phyloP scores from a whole-genome alignment of 2,888 invertebrate genomes.

The Scelioninae gen. 1 region DNA sequence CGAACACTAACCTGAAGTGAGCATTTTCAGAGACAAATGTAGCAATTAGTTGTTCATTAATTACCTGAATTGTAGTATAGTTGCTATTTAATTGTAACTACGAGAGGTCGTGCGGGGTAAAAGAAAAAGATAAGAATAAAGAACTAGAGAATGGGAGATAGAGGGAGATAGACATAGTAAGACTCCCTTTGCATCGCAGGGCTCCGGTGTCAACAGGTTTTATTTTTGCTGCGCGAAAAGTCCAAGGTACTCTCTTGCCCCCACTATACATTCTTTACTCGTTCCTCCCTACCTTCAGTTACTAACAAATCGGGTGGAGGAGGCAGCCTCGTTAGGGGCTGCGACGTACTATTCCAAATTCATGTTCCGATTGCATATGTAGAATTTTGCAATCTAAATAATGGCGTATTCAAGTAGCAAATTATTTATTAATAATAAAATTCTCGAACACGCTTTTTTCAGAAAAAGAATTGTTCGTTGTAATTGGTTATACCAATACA shows the following conservation, averaged over 20 bases:
- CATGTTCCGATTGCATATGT: slow-evolving; percentile 23
- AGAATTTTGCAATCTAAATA: too few relatives aligned
- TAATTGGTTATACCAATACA: too few relatives aligned
- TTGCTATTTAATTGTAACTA: slow-evolving; percentile 62
- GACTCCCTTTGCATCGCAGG: slow-evolving; percentile 76
- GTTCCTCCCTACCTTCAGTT: slow-evolving; percentile 28
- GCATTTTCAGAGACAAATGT: slow-evolving; percentile 41
- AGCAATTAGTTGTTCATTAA: slow-evolving; percentile 64
- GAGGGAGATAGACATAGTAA: slow-evolving; percentile 26
- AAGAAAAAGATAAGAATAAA: slow-evolving; percentile 32
- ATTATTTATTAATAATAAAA: too few relatives aligned
- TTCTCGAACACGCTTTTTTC: too few relatives aligned
- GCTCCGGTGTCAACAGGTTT: slow-evolving; percentile 82
- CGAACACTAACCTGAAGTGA: slow-evolving; percentile 12
- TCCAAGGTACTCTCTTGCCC: slow-evolving; percentile 76
- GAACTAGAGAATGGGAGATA: slow-evolving; percentile 53
- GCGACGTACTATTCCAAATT: slow-evolving; percentile 41
- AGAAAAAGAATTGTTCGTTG: too few relatives aligned
- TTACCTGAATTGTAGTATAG: slow-evolving; percentile 52
- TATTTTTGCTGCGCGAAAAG: slow-evolving; percentile 82
- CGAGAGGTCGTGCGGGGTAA: slow-evolving; percentile 7
- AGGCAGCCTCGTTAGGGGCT: slow-evolving; percentile 47
- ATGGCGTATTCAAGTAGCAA: too few relatives aligned
- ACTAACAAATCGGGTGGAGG: slow-evolving; percentile 59
- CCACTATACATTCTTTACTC: slow-evolving; percentile 53